These are phyloP conservation scores for Mystacides longicornis DNA, from an alignment of 2,888 invertebrate species.

Conservation along the genomic window DNA sequence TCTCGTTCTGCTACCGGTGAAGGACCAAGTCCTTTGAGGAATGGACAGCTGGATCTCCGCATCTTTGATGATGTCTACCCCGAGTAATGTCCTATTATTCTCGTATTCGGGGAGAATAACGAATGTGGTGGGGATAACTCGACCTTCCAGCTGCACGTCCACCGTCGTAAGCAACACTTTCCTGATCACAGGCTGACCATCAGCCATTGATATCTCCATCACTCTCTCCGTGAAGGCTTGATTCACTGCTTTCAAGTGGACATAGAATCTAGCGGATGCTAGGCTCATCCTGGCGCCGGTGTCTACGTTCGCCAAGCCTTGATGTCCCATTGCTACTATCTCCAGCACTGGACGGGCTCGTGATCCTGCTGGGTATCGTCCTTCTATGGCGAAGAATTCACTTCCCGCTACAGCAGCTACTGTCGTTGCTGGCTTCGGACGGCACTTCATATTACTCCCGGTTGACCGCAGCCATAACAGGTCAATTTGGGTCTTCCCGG, in stretches of 20 bases:
- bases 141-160: constrained; percentile 13
- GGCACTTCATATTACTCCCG: constrained; percentile 4
- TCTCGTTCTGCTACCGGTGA: constrained; percentile 9
- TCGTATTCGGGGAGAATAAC: constrained; percentile 26
- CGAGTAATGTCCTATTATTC: constrained; percentile 25
- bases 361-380: not conserved
- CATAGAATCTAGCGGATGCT: constrained; percentile 19
- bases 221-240: constrained; percentile 4
- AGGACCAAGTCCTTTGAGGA: constrained; percentile 26
- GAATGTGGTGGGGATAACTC: constrained; percentile 23
- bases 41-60: constrained; percentile 27
- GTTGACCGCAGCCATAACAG: constrained; percentile 3
- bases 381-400: not conserved
- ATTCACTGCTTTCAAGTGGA: constrained; percentile 12
- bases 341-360: constrained; percentile 2
- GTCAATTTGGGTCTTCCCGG: constrained; percentile 5
- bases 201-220: constrained; percentile 7
- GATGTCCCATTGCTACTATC: not conserved
- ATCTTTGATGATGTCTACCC: constrained; percentile 27
- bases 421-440: not conserved
- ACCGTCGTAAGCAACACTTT: constrained; percentile 10
- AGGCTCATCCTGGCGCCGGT: constrained; percentile 26
- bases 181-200: constrained; percentile 11
- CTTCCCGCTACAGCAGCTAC: constrained; percentile 9
- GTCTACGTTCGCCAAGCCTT: constrained; percentile 23